phyloP scores from a whole-genome alignment of 1,140 invertebrate species.

The Drosophila sucinea region DNA sequence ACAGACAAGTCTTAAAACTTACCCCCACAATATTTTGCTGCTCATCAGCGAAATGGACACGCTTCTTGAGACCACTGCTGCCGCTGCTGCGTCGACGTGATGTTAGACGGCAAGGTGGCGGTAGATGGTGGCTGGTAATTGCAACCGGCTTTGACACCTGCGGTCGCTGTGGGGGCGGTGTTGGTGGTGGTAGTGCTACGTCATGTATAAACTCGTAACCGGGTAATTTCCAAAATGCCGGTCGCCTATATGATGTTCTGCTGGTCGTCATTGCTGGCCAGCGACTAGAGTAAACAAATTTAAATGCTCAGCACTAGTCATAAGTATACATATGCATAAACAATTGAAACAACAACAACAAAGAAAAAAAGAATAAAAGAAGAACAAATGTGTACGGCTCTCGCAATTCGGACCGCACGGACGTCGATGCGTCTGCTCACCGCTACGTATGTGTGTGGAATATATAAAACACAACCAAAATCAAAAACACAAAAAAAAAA shows the following conservation, averaged over 20 bases:
- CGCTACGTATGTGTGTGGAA: constrained; percentile 51
- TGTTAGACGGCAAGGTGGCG: constrained; percentile 43
- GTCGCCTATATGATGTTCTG: constrained; percentile 84
- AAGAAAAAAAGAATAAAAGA: not conserved
- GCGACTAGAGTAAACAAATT: constrained; percentile 75
- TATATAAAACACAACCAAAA: constrained; percentile 50
- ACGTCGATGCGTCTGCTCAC: constrained; percentile 65
- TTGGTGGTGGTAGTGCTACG: constrained; percentile 1
- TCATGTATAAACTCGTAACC: constrained; percentile 74
- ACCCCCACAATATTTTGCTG: constrained; percentile 55
- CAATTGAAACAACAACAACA: constrained; percentile 42
- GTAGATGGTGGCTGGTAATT: not conserved
- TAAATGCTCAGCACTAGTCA: constrained; percentile 55
- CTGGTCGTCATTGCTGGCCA: constrained; percentile 76
- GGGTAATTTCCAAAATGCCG: constrained; percentile 86
- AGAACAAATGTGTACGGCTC: constrained; percentile 23
- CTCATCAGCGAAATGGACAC: constrained; percentile 74
- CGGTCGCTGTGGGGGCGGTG: not conserved
- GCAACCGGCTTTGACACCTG: not conserved
- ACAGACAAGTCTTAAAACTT: constrained; percentile 43
- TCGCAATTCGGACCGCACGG: constrained; percentile 39
- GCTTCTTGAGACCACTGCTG: constrained; percentile 76
- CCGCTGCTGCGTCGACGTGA: constrained; percentile 56
- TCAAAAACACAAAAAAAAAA: constrained; percentile 37
- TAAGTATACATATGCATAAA: constrained; percentile 39